These are phyloP conservation scores for Dysmachus trigonus DNA, from an alignment of 2,888 invertebrate genomes.

Conservation along the genomic window DNA sequence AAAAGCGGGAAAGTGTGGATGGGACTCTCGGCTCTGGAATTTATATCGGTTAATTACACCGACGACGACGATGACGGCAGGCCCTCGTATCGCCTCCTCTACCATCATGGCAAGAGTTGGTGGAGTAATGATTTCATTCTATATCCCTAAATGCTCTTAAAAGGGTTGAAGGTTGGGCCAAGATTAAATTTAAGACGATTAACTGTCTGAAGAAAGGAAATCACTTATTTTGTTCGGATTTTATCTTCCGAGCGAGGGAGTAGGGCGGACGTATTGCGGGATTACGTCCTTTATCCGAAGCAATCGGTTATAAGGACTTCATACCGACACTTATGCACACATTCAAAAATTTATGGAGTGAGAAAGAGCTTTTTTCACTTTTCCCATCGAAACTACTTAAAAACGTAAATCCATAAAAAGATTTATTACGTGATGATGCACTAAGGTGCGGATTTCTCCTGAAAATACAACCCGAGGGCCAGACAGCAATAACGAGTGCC, in stretches of 20 bases:
- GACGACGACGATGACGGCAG: neutral
- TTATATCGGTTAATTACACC: conserved; percentile 32
- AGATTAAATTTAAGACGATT: conserved; percentile 27
- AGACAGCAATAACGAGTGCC: neutral
- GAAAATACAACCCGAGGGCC: neutral
- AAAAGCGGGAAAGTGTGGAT: neutral
- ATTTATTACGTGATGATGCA: neutral
- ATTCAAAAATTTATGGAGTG: neutral
- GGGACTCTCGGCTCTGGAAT: neutral
- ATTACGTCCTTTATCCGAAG: neutral
- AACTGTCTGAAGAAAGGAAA: conserved; percentile 20
- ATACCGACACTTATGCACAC: neutral
- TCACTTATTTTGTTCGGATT: conserved; percentile 1
- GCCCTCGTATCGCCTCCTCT: neutral
- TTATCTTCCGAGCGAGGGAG: neutral
- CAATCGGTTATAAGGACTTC: neutral
- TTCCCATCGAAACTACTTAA: neutral
- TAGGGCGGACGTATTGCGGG: too few species aligned
- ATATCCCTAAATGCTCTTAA: conserved; percentile 7
- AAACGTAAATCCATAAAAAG: neutral
- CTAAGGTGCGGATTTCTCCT: neutral
- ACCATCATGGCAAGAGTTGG: neutral
- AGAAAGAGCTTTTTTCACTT: neutral
- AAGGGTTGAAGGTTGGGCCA: conserved; percentile 21
- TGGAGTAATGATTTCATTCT: conserved; percentile 12